Evolutionary conservation across 2,888 invertebrate species (phyloP).

Genomic region (Drosophila greeni): DNA sequence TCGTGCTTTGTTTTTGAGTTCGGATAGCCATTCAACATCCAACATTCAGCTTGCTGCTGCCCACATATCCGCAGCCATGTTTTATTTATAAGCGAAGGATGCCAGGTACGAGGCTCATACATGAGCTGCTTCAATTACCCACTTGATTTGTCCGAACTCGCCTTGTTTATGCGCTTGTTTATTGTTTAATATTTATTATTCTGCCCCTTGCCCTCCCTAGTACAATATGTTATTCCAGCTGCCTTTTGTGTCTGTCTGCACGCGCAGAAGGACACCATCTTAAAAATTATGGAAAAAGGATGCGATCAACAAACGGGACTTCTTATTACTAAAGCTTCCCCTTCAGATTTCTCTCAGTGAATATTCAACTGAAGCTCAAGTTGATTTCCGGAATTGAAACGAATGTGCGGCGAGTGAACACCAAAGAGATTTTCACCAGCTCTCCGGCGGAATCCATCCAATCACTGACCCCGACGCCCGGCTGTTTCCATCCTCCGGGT

Average conservation of each 20-base stretch:
- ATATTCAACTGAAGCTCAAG: not conserved
- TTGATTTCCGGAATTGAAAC: slow-evolving; percentile 16
- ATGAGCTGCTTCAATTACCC: slow-evolving; percentile 38
- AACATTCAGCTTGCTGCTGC: slow-evolving; percentile 16
- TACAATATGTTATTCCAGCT: too few species aligned
- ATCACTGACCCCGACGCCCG: slow-evolving; percentile 20
- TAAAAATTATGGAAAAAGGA: not conserved
- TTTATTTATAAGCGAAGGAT: slow-evolving; percentile 62
- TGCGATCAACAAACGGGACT: not conserved
- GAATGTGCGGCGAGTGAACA: slow-evolving; percentile 10
- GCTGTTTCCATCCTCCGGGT: slow-evolving; percentile 1
- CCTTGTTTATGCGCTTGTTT: slow-evolving; percentile 46
- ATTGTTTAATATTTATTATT: slow-evolving; percentile 35
- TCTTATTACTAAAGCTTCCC: not conserved
- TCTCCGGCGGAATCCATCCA: slow-evolving; percentile 22
- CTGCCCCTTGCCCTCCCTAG: not conserved
- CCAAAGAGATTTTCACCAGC: slow-evolving; percentile 17
- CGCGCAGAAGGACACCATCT: too few species aligned
- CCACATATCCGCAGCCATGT: slow-evolving; percentile 52
- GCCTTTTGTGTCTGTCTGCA: too few species aligned
- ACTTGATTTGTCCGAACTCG: slow-evolving; percentile 44
- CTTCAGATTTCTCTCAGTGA: not conserved
- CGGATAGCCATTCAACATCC: slow-evolving; percentile 24
- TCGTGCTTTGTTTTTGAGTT: slow-evolving; percentile 34
- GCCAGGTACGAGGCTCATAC: slow-evolving; percentile 18